Evolutionary conservation across 2,797 vertebrate genomes (phyloP).

Genomic region (Carcharodon carcharias): DNA sequence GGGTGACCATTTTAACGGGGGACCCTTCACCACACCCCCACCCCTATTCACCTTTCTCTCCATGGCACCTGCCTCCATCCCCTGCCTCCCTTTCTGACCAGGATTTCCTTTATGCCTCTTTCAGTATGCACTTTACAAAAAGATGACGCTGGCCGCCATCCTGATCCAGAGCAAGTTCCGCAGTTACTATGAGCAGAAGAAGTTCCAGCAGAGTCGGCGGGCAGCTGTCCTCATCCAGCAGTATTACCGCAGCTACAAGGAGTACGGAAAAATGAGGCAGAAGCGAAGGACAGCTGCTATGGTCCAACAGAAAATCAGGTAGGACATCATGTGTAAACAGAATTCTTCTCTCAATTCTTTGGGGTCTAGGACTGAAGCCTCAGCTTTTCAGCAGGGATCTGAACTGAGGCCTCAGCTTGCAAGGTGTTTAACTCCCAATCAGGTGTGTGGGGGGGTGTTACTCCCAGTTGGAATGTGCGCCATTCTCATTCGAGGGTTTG

Average conservation of each 20-base stretch:
- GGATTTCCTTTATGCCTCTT: slow-evolving; percentile 43
- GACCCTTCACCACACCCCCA: neutral
- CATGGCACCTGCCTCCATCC: neutral
- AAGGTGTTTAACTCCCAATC: neutral
- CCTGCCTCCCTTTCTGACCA: neutral
- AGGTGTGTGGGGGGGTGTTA: neutral
- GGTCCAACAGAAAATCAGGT: slow-evolving; percentile 95
- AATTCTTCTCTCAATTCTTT: neutral
- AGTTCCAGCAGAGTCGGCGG: slow-evolving; percentile 93
- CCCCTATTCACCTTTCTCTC: neutral
- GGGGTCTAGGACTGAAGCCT: neutral
- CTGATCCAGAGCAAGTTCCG: slow-evolving; percentile 99
- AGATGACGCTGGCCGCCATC: slow-evolving; percentile 99
- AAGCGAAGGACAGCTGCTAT: slow-evolving; percentile 76
- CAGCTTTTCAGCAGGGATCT: neutral
- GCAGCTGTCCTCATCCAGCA: slow-evolving; percentile 97
- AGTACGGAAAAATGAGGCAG: slow-evolving; percentile 78
- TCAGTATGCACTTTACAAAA: slow-evolving; percentile 99
- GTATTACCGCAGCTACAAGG: slow-evolving; percentile 95
- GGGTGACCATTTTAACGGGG: neutral
- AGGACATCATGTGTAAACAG: slow-evolving; percentile 35
- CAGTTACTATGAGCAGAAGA: slow-evolving; percentile 95
- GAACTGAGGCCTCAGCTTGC: neutral
- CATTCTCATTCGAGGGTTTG: neutral
- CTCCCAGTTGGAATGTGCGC: neutral